Percentiles rank a stretch among this genome's conserved stretches.
Evolutionary conservation across 2,113 vertebrate species (phyloP).

Genomic region (Callospermophilus lateralis): DNA sequence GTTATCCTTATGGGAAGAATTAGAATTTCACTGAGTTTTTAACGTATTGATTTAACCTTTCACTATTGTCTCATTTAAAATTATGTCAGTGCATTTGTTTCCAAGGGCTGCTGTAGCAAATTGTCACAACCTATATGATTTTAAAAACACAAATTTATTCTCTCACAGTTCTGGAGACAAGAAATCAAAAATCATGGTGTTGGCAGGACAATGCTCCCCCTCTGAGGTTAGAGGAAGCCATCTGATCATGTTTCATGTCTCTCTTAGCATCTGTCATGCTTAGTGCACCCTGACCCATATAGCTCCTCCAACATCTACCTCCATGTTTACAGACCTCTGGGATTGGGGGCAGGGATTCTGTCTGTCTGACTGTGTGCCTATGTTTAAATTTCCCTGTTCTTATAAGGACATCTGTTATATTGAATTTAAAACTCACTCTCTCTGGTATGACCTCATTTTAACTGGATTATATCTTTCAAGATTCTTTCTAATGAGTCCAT

Average conservation of each 20-base stretch:
- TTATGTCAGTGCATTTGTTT: background rate
- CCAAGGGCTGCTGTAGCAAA: background rate
- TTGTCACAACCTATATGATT: background rate
- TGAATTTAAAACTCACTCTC: background rate
- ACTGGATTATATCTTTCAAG: background rate
- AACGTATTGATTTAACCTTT: background rate
- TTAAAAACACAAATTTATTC: too few relatives aligned
- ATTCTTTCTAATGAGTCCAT: background rate
- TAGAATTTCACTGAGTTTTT: background rate
- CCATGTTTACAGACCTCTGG: background rate
- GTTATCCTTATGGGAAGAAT: background rate
- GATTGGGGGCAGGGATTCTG: background rate
- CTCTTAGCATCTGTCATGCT: background rate
- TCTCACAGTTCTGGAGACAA: too few relatives aligned
- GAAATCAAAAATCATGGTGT: background rate
- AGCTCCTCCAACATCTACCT: background rate
- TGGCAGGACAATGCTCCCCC: background rate
- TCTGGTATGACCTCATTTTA: background rate
- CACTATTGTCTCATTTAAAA: background rate
- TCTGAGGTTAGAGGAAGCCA: background rate
- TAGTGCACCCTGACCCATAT: background rate
- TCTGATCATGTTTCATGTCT: too few relatives aligned
- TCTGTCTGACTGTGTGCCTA: background rate
- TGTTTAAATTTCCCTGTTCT: background rate
- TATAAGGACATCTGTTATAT: background rate